Evolutionary conservation across 2,797 vertebrate genomes (phyloP).

Genomic region (Myiotriccus ornatus): DNA sequence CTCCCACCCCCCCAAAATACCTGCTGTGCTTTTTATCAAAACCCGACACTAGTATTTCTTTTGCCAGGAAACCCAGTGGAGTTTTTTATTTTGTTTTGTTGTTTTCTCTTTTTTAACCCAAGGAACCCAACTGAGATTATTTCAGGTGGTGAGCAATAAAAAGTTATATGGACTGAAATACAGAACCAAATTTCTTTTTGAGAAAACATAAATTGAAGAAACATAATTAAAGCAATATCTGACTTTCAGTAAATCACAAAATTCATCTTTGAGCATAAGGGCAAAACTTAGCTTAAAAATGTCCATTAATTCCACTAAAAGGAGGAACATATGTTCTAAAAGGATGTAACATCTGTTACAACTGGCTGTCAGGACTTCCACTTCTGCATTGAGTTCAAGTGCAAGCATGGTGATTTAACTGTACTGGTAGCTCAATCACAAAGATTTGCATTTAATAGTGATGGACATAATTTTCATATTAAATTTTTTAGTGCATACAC

Average conservation of each 20-base stretch:
- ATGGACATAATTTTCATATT: neutral
- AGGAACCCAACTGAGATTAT: neutral
- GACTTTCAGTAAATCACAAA: neutral
- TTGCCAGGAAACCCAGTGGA: neutral
- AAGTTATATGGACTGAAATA: slow-evolving; percentile 21
- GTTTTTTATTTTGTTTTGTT: neutral
- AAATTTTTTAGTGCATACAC: neutral
- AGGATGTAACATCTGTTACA: neutral
- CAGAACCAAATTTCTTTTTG: neutral
- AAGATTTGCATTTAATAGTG: neutral
- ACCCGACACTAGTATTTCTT: neutral
- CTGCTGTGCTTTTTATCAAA: neutral
- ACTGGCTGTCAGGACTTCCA: neutral
- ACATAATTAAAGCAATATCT: neutral
- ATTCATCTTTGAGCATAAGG: neutral
- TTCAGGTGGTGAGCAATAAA: slow-evolving; percentile 16
- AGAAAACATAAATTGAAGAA: neutral
- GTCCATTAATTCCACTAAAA: neutral
- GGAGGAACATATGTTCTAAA: neutral
- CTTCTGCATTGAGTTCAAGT: neutral
- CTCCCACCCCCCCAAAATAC: neutral
- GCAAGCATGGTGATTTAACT: neutral
- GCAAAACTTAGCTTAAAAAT: neutral
- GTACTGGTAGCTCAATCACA: neutral
- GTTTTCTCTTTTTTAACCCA: neutral